Conservation (phyloP, 2,888 invertebrate genomes). For the Sarcophaga carnaria region DNA sequence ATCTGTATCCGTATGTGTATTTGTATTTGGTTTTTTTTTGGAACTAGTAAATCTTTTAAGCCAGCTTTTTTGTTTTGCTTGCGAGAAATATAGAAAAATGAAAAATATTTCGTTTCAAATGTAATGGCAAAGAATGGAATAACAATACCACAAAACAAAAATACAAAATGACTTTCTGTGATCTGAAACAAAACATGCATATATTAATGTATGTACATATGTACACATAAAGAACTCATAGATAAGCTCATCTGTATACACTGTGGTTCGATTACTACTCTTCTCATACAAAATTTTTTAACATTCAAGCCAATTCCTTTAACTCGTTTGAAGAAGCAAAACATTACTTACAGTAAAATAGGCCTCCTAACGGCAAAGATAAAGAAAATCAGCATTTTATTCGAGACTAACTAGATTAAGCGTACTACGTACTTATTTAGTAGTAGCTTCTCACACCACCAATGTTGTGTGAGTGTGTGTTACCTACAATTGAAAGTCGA, state of each 20-base stretch:
- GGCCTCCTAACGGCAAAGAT: no score
- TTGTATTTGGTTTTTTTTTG: not conserved
- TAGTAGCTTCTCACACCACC: no score
- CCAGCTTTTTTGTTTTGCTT: not conserved
- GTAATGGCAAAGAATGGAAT: not conserved
- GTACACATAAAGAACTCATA: not conserved
- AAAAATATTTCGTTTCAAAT: not conserved
- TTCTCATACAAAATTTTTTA: no score
- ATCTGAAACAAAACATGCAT: not conserved
- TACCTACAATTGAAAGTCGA: no score
- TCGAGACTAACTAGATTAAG: no score
- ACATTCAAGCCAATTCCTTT: no score
- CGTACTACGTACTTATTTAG: no score
- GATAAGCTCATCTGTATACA: not conserved
- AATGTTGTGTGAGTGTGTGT: no score
- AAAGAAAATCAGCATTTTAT: no score
- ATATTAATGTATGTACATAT: not conserved
- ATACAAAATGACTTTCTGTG: not conserved
- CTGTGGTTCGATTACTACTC: not conserved
- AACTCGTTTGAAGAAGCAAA: no score
- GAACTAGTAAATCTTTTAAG: not conserved
- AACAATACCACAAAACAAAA: not conserved
- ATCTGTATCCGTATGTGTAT: not conserved
- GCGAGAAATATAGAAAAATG: not conserved
- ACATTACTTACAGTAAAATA: no score